Base-by-base conservation (phyloP, 2,888 invertebrate species). In the Leptopilina syphax region DNA sequence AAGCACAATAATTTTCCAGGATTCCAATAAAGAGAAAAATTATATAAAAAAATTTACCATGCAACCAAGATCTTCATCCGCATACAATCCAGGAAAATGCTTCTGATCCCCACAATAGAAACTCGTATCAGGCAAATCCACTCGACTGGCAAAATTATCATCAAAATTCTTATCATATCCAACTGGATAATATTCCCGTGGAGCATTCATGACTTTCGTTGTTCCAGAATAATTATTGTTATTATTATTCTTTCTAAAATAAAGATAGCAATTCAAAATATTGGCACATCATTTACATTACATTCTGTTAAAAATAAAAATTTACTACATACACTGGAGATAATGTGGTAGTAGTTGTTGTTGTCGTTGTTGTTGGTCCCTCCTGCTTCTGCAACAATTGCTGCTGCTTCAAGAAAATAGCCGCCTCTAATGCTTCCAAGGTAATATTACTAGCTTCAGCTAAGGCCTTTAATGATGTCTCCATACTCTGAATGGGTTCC, bases 161-260 rank as follows among this genome's bases (percentile, higher is more conserved):
- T 97, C 97, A 87, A 96, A 97, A 91, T 97, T 96, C 92, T 97
- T 97, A 88, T 97, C 97, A 88, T 97, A 97, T 0, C 96, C 96
- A 2, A 96, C 96, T 0, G 97, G 97, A 90, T 97, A 97, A 90
- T 97, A 97, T 88, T 97, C 97, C 68, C 95, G 95, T 0, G 97
- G 97, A 0, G 97, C 97, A 89, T 97, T 97, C 97, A 97, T 97
- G 5, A 97, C 97, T 93, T 96, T 92, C 8, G 92, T 92, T 12
- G 88, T 89, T n/a, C 91, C 90, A 3, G 90, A 86, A 81, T 89
- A 86, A 12, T 44, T 7, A 44, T 85, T 83, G 80, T 91, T 91
- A 83, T 90, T 90, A 78, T 89, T 89, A 34, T 87, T 85, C 7
- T 2, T n/a, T 68, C 7, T 76, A 79, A 73, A 65, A 66, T 34